A percentile compares a stretch with the other conserved stretches of the same genome.
Conservation (phyloP, 1,140 invertebrate genomes). For the Diabrotica virgifera region DNA sequence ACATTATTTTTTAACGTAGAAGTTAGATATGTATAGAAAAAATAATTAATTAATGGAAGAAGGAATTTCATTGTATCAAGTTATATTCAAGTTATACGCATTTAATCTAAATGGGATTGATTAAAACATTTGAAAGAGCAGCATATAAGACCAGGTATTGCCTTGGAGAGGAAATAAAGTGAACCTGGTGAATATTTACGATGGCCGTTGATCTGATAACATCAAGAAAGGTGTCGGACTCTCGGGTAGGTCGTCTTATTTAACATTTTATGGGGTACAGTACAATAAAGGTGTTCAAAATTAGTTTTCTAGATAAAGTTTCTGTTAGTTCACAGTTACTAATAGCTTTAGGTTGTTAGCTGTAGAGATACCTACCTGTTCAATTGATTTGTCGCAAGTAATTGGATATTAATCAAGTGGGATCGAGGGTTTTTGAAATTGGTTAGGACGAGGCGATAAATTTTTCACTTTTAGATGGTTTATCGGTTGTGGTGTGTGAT, state of each 20-base stretch:
- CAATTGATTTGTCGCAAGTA: not conserved
- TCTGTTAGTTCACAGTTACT: conserved; percentile 2
- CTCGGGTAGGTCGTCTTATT: conserved; percentile 1
- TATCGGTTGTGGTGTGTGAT: not conserved
- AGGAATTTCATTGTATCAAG: no score
- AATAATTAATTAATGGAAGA: no score
- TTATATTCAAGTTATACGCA: no score
- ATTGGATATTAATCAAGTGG: not conserved
- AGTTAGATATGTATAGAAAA: no score
- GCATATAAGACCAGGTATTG: not conserved
- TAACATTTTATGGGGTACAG: conserved; percentile 2
- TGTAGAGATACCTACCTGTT: not conserved
- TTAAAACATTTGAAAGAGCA: not conserved
- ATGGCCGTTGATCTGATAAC: not conserved
- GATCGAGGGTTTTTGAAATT: not conserved
- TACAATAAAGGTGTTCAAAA: conserved; percentile 3
- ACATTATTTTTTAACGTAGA: no score
- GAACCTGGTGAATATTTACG: not conserved
- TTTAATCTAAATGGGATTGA: not conserved
- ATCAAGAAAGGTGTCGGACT: not conserved
- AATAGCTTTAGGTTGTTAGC: conserved; percentile 2
- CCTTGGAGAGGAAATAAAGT: not conserved
- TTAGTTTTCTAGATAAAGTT: conserved; percentile 3
- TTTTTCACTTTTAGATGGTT: not conserved
- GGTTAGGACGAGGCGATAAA: not conserved